Evolutionary conservation across 2,113 vertebrate genomes (phyloP).

Genomic region (Salminus brasiliensis): DNA sequence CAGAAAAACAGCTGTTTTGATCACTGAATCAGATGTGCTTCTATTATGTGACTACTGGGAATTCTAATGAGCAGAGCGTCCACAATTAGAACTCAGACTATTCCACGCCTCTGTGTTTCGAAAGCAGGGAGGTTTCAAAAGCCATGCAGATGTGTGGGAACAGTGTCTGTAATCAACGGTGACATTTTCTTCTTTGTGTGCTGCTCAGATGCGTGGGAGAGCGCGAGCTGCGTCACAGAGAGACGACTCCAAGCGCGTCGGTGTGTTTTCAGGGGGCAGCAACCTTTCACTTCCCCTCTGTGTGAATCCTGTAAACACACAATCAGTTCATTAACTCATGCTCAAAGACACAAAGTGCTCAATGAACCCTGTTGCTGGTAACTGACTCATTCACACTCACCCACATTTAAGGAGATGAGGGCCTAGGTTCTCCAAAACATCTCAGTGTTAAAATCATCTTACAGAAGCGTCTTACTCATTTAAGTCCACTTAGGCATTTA

Average conservation of each 20-base stretch:
- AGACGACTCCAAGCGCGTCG: background rate
- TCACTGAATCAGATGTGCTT: too few relatives aligned
- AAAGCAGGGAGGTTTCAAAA: background rate
- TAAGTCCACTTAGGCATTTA: too few relatives aligned
- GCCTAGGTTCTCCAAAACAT: too few relatives aligned
- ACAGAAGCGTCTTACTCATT: too few relatives aligned
- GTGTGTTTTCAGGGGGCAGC: background rate
- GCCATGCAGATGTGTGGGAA: background rate
- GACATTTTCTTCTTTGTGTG: slow-evolving; percentile 15
- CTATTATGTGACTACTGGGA: too few relatives aligned
- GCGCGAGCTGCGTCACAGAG: background rate
- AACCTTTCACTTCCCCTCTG: slow-evolving; percentile 14
- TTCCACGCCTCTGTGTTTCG: background rate
- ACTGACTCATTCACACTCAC: background rate
- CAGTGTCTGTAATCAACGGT: background rate
- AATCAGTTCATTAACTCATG: background rate
- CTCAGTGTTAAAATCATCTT: too few relatives aligned
- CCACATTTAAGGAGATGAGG: too few relatives aligned
- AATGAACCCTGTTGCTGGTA: background rate
- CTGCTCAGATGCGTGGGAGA: slow-evolving; percentile 21
- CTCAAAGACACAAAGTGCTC: background rate
- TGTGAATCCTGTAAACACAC: background rate
- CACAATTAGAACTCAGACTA: too few relatives aligned
- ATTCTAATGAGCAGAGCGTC: too few relatives aligned
- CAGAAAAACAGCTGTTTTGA: too few relatives aligned